Percentiles rank a stretch among this genome's conserved stretches.
Evolutionary conservation across 37 sponge, comb jelly and placozoan species (phyloP).

Genomic region (Lycopodina hypogea): DNA sequence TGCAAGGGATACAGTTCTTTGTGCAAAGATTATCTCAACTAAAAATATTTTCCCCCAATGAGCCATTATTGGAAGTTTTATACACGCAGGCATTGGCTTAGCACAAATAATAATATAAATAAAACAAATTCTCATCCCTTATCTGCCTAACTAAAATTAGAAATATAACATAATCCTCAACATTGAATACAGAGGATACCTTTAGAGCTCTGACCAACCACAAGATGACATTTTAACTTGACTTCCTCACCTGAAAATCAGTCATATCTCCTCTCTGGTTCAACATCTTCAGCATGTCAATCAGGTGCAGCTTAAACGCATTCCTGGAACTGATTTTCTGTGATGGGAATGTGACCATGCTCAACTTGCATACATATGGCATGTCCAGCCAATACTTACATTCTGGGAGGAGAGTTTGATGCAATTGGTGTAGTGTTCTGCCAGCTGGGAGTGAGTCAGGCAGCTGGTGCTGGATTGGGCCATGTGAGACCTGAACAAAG

Average conservation of each 20-base stretch:
- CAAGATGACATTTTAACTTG: too few relatives aligned
- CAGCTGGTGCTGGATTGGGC: conserved; percentile 10
- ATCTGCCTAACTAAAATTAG: too few relatives aligned
- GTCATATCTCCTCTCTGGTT: conserved; percentile 70
- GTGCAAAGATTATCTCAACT: too few relatives aligned
- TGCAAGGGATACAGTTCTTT: too few relatives aligned
- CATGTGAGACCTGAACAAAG: background rate
- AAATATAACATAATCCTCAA: too few relatives aligned
- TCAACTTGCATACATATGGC: background rate
- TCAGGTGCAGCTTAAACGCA: conserved; percentile 96
- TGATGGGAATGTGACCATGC: background rate
- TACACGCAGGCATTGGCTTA: too few relatives aligned
- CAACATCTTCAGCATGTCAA: conserved; percentile 90
- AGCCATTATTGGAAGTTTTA: too few relatives aligned
- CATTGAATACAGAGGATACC: too few relatives aligned
- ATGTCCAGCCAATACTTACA: conserved; percentile 46
- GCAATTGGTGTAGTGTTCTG: conserved; percentile 93
- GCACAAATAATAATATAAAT: too few relatives aligned
- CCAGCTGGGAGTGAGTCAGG: conserved; percentile 69
- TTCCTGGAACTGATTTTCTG: conserved; percentile 97
- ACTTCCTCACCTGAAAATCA: conserved; percentile 94
- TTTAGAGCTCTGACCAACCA: too few relatives aligned
- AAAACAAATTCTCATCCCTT: too few relatives aligned
- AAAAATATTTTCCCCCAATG: too few relatives aligned
- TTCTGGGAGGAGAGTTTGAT: conserved; percentile 96